Percentiles rank a stretch among this genome's conserved stretches.
Conservation (phyloP, 2,113 vertebrate genomes). For the Psittacara wagleri region DNA sequence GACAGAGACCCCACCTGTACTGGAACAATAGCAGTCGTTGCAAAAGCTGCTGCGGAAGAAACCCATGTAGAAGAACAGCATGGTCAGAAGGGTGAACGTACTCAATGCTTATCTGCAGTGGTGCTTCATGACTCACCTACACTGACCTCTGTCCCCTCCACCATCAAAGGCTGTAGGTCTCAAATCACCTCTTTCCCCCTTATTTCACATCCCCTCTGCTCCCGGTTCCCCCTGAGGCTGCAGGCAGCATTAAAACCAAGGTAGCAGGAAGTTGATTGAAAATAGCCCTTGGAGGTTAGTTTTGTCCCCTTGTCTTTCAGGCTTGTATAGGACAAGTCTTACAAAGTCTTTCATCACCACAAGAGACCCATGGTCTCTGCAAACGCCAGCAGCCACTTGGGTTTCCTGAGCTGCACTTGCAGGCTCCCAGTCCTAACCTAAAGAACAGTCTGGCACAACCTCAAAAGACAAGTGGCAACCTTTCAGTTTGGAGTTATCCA, state of each 20-base stretch:
- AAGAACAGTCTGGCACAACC: neutral
- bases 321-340: rapidly evolving
- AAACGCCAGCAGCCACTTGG: rapidly evolving
- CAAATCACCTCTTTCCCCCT: neutral
- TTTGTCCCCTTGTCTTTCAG: neutral
- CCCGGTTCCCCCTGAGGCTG: neutral
- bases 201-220: neutral
- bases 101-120: rapidly evolving
- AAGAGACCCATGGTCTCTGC: rapidly evolving
- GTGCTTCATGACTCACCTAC: no score
- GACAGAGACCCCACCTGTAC: neutral
- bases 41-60: neutral
- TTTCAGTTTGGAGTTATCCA: neutral
- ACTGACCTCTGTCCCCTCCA: neutral
- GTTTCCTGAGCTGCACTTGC: neutral
- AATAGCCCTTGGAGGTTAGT: neutral
- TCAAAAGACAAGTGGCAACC: neutral
- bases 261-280: neutral
- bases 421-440: neutral
- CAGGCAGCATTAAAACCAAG: neutral
- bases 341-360: neutral
- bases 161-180: neutral
- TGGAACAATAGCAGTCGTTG: rapidly evolving
- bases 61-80: rapidly evolving
- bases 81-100: rapidly evolving